Evolutionary conservation across 2,888 invertebrate genomes (phyloP).

Genomic region (Plutella xylostella): DNA sequence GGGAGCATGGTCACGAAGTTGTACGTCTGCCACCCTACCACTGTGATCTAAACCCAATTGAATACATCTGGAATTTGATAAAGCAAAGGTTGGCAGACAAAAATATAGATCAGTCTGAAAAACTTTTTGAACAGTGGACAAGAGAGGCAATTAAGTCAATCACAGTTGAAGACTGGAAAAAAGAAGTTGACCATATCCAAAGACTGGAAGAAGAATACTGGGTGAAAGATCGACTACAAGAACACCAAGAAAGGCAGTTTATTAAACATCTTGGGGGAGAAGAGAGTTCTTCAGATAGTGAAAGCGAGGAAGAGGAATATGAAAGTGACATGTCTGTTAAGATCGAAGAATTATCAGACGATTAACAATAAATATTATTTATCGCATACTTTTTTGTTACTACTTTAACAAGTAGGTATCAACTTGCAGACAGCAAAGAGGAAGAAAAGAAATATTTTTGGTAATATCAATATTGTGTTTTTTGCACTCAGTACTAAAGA

Average conservation of each 20-base stretch:
- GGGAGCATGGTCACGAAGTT: constrained; percentile 24
- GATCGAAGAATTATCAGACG: too few relatives aligned
- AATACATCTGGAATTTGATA: constrained; percentile 19
- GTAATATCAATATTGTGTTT: too few relatives aligned
- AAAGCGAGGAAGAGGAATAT: not conserved
- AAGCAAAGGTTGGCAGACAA: constrained; percentile 21
- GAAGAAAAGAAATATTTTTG: too few relatives aligned
- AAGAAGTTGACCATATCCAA: constrained; percentile 17
- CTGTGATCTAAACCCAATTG: constrained; percentile 28
- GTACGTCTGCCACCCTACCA: constrained; percentile 29
- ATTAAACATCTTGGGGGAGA: constrained; percentile 12
- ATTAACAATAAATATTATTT: too few relatives aligned
- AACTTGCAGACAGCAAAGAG: too few relatives aligned
- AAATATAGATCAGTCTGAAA: constrained; percentile 22
- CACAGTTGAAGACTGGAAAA: constrained; percentile 18
- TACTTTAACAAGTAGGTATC: too few relatives aligned
- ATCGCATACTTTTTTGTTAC: too few relatives aligned
- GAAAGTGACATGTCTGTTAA: not conserved
- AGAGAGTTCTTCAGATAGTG: not conserved
- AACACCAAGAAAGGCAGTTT: constrained; percentile 11
- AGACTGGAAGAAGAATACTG: constrained; percentile 16
- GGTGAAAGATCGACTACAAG: constrained; percentile 11
- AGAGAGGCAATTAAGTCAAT: constrained; percentile 17
- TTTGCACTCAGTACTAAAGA: too few relatives aligned
- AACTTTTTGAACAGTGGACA: constrained; percentile 20